Evolutionary conservation across 1,140 invertebrate genomes (phyloP).

Genomic region (Portunus trituberculatus): DNA sequence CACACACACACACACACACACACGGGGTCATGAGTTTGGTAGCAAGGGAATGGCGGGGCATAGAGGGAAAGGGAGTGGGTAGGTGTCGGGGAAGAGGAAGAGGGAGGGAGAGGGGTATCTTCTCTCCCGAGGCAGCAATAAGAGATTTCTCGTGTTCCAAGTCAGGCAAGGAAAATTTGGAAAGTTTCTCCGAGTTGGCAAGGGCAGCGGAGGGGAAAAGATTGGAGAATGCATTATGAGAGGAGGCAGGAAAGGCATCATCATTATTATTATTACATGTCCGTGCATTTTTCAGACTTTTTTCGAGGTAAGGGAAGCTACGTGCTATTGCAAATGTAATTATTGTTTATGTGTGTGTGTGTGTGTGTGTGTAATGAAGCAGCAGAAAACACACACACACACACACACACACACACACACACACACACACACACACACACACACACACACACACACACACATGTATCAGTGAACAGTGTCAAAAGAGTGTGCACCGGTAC

Average conservation of each 20-base stretch:
- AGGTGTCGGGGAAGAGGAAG: background rate
- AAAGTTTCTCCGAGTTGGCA: background rate
- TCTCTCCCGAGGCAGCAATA: background rate
- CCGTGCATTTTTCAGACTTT: too few relatives aligned
- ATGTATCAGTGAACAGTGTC: too few relatives aligned
- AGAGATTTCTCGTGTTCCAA: constrained; percentile 3
- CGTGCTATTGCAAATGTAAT: too few relatives aligned
- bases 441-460: too few relatives aligned
- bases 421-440: too few relatives aligned
- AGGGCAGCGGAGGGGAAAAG: background rate
- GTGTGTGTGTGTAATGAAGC: too few relatives aligned
- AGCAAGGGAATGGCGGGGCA: background rate
- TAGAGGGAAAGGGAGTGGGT: background rate
- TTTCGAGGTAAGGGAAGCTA: too few relatives aligned
- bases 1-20: background rate
- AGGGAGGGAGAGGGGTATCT: background rate
- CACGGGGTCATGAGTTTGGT: background rate
- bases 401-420: too few relatives aligned
- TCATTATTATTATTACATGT: background rate
- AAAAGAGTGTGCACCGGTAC: too few relatives aligned
- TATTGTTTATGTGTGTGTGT: too few relatives aligned
- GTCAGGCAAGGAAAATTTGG: background rate
- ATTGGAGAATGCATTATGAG: background rate
- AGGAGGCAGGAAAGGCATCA: background rate
- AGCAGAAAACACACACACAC: too few relatives aligned